phyloP scores from a whole-genome alignment of 2,888 invertebrate genomes.

The Apodemia hepburni region DNA sequence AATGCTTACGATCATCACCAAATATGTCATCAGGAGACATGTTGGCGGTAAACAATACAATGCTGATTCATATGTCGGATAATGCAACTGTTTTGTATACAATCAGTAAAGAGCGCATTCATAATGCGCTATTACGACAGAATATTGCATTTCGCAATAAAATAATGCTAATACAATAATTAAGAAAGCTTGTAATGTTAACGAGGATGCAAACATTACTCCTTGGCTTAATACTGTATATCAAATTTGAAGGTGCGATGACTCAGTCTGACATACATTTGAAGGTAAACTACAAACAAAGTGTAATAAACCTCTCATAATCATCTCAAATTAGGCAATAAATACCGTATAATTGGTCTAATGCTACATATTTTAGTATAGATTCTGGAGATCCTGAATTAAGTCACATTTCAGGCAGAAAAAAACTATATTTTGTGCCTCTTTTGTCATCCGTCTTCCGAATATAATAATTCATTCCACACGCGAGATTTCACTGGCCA shows the following conservation, averaged over 20 bases:
- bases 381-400: no score
- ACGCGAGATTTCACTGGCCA: no score
- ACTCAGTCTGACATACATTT: background rate
- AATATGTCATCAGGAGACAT: constrained; percentile 38
- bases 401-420: no score
- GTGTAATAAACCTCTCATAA: background rate
- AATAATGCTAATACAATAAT: background rate
- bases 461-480: no score
- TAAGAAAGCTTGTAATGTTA: background rate
- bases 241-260: background rate
- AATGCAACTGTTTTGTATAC: constrained; percentile 50
- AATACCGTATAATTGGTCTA: background rate
- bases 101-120: constrained; percentile 37
- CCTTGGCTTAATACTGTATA: background rate
- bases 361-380: background rate
- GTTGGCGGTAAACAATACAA: constrained; percentile 51
- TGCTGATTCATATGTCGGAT: constrained; percentile 50
- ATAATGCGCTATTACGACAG: constrained; percentile 18
- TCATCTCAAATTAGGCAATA: background rate
- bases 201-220: background rate
- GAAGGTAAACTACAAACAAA: background rate
- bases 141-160: constrained; percentile 16
- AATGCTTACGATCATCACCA: background rate
- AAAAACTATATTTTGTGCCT: no score
- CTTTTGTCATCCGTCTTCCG: no score